A percentile compares a stretch with the other conserved stretches of the same genome.
phyloP scores from a whole-genome alignment of 1,140 invertebrate species.

The Zaprionus kolodkinae region DNA sequence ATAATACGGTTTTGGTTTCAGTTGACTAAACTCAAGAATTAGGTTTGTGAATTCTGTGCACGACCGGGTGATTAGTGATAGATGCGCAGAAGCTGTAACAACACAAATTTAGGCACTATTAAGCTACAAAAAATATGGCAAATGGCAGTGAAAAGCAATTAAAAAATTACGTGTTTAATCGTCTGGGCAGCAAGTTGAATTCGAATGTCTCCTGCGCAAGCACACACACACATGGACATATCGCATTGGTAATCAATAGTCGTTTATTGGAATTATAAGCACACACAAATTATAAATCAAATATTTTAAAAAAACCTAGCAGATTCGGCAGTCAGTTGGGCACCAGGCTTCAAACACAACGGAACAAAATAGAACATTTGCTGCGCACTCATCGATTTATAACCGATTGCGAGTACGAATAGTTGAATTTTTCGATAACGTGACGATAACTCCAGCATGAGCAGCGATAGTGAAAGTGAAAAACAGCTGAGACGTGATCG shows the following conservation, averaged over 20 bases:
- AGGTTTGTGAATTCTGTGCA: slow-evolving; percentile 43
- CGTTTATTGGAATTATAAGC: slow-evolving; percentile 33
- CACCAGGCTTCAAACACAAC: slow-evolving; percentile 54
- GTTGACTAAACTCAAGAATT: slow-evolving; percentile 15
- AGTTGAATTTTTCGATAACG: slow-evolving; percentile 14
- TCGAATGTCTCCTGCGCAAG: neutral
- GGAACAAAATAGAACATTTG: slow-evolving; percentile 23
- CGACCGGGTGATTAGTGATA: slow-evolving; percentile 54
- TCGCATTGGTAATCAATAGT: slow-evolving; percentile 51
- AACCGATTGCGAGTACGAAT: slow-evolving; percentile 29
- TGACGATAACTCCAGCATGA: slow-evolving; percentile 51
- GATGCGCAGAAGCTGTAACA: slow-evolving; percentile 62
- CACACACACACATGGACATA: slow-evolving; percentile 1
- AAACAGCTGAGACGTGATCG: slow-evolving; percentile 56
- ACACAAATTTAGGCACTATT: slow-evolving; percentile 71
- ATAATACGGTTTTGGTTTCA: slow-evolving; percentile 13
- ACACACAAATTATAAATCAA: slow-evolving; percentile 32
- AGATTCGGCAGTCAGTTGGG: slow-evolving; percentile 48
- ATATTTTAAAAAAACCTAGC: slow-evolving; percentile 9
- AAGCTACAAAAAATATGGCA: slow-evolving; percentile 33
- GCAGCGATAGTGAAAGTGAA: slow-evolving; percentile 33
- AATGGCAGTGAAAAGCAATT: slow-evolving; percentile 61
- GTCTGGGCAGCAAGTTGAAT: slow-evolving; percentile 3
- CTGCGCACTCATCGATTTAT: slow-evolving; percentile 12
- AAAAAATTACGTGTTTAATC: slow-evolving; percentile 67